These are phyloP conservation scores for Ochotona princeps DNA, from an alignment of 2,113 vertebrate species.

Conservation along the genomic window DNA sequence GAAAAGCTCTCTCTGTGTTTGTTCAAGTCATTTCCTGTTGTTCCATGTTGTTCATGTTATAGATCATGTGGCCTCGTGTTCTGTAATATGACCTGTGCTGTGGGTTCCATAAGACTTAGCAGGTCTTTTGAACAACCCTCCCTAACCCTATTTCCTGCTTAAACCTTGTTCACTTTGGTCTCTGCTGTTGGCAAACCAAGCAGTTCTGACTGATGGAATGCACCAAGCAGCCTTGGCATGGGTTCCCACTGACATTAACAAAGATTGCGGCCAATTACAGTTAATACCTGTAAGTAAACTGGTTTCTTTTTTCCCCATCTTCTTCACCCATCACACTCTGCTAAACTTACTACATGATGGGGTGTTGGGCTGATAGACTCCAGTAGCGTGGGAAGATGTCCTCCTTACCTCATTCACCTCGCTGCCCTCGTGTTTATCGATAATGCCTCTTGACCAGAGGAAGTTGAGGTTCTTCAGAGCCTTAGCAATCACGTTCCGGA, in stretches of 20 bases:
- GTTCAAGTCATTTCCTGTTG: not conserved
- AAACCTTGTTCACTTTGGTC: not conserved
- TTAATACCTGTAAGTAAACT: not conserved
- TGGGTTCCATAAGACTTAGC: not conserved
- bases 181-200: not conserved
- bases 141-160: not conserved
- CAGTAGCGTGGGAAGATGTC: not conserved
- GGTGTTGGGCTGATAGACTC: not conserved
- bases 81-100: not conserved
- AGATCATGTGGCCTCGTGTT: too few species aligned
- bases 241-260: not conserved
- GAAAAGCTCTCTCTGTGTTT: not conserved
- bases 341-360: too few species aligned
- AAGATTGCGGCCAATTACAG: not conserved
- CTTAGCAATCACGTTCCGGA: slow-evolving; percentile 78
- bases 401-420: slow-evolving; percentile 79
- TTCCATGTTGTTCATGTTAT: too few species aligned
- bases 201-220: not conserved
- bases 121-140: not conserved
- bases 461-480: slow-evolving; percentile 81
- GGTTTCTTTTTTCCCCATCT: not conserved
- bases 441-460: slow-evolving; percentile 81
- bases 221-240: too few species aligned
- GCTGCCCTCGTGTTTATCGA: slow-evolving; percentile 77
- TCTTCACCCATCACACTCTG: not conserved